Evolutionary conservation across 1,140 invertebrate species (phyloP), one percentile per base, ranked within the genome.

Genomic region (Panagrolaimus sp.): DNA sequence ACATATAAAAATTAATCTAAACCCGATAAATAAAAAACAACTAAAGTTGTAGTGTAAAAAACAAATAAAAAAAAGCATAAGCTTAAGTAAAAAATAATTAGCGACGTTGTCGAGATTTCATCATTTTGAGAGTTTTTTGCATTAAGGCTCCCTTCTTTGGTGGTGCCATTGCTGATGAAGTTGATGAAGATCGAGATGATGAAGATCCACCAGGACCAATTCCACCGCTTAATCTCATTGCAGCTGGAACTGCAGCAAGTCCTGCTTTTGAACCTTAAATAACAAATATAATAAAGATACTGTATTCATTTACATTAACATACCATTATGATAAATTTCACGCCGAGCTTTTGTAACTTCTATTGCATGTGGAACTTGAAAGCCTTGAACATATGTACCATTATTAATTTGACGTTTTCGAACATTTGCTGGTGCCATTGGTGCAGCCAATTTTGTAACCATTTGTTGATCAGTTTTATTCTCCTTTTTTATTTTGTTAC

Each of bases 321-420:
- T 25, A 57, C 51, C 51, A 25, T 20, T 57, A 20, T 27, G 11
- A 57, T 57, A 57, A 16, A 57, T 57, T 27, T 57, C 51, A 11
- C 51, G 14, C n/a, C 51, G 14, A n/a, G 51, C 51, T 20, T 57
- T 20, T 11, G 20, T 57, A 57, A 57, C 8, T 27, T 57, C 51
- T 5, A 57, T 57, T 5, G 51, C 51, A 20, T 20, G 27, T 3
- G 51, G 51, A 20, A 25, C 20, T 25, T 27, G 1, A 4, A 14
- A 11, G 9, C 14, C 51, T 38, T 38, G 31, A 57, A 57, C 51
- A 8, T 11, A 57, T 11, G 51, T 57, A 11, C 51, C 51, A 25
- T 57, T 25, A 13, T 13, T 57, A 27, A 27, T 27, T 23, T 57
- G 51, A 11, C 51, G 51, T 0, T 16, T 14, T 20, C 27, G 51